Evolutionary conservation across 2,888 invertebrate species (phyloP).

Genomic region (Nudaria mundana): DNA sequence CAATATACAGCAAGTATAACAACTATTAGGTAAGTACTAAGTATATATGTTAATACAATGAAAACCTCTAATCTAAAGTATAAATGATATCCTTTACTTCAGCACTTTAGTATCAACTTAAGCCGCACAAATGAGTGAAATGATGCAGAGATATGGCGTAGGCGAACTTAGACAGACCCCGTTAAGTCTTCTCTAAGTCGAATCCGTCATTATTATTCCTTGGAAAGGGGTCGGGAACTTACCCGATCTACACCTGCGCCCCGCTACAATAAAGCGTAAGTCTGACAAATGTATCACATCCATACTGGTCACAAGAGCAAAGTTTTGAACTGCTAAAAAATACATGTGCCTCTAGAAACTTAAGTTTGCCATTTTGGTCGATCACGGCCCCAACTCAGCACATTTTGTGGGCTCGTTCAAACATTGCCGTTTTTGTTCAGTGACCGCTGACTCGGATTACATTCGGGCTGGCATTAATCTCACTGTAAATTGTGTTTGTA

Average conservation of each 20-base stretch:
- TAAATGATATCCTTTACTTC: constrained; percentile 18
- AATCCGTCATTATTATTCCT: constrained; percentile 74
- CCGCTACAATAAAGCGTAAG: constrained; percentile 71
- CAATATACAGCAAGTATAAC: no score
- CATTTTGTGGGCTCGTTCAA: constrained; percentile 41
- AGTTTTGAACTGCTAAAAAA: constrained; percentile 52
- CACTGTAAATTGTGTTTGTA: constrained; percentile 34
- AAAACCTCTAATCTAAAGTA: constrained; percentile 1
- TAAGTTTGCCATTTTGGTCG: constrained; percentile 41
- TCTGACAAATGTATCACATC: constrained; percentile 76
- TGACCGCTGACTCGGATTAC: constrained; percentile 36
- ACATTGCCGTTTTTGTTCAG: constrained; percentile 44
- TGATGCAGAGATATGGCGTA: constrained; percentile 37
- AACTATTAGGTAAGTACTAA: no score
- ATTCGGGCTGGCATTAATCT: constrained; percentile 37
- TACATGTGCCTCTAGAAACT: constrained; percentile 40
- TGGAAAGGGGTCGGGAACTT: constrained; percentile 48
- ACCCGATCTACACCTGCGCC: constrained; percentile 60
- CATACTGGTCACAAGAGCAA: constrained; percentile 56
- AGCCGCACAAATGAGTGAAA: constrained; percentile 47
- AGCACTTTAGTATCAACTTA: constrained; percentile 40
- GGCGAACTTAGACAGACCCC: constrained; percentile 27
- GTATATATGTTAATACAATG: no score
- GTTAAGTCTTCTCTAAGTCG: constrained; percentile 66
- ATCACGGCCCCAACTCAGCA: constrained; percentile 41